Evolutionary conservation across 1,140 invertebrate genomes (phyloP), one percentile per base, ranked within the genome.

Genomic region (Heliconius himera): DNA sequence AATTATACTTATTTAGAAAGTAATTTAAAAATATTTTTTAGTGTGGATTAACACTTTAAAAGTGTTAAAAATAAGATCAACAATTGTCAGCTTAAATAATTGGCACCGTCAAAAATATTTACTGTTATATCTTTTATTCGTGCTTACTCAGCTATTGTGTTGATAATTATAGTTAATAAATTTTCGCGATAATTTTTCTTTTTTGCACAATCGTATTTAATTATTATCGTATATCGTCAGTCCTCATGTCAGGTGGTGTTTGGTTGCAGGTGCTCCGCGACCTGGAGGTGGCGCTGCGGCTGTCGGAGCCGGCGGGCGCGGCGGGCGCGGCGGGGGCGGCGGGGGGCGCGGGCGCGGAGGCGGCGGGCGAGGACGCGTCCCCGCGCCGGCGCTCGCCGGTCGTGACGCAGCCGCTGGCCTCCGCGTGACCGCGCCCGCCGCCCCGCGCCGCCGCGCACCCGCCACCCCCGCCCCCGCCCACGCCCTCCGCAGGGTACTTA

Each of bases 251-350:
- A 36, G 8, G 8, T 36, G 66, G 8, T 20, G 60, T 1, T 16
- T 74, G 18, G 46, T 77, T 82, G 49, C 86, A 92, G 90, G 92
- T 93, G 77, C 95, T 99, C 85, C 97, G 97, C 83, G 98, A 98
- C 93, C 95, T 98, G 81, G 97, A 97, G 91, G 95, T 97, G 89
- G 97, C 97, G 87, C 95, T 98, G 78, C 95, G 95, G 8, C 91
- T 96, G 82, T 94, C 95, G 54, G 96, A 96, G 81, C 95, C 96
- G 73, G 83, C 83, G 56, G 87, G 79, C 66, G 33, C 74, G 26
- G 82, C 79, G 77, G 51, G 16, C 3, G 56, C n/a, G n/a, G 56
- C n/a, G 56, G 56, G 22, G 11, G n/a, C n/a, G 22, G 20, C 41
- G 78, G 56, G 22, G 11, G n/a, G 9, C 11, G 20, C 41, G 78